Base-by-base conservation (phyloP, 2,113 vertebrate species). In the Helogale parvula region DNA sequence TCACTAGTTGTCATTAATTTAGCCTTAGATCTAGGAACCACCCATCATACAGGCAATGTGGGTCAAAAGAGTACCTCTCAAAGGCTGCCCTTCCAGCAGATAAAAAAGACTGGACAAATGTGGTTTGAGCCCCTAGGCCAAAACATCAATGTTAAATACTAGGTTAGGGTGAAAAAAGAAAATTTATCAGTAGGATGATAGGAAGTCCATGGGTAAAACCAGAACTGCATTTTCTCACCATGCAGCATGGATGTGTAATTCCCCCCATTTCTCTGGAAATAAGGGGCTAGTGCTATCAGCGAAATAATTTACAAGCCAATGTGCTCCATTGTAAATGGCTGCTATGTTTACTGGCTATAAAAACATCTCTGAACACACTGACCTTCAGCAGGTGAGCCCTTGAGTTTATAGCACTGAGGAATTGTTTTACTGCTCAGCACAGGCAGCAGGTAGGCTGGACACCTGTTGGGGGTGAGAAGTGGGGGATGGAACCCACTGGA, bases 341-440 rank as follows among this genome's bases (percentile, higher is more conserved):
- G 94, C 88, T 91, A 19, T 97, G 82, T 98, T 98, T 97, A 96
- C 79, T 52, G 74, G 96, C 94, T 97, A 2, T 98, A 97, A 98
- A 98, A 97, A 90, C 77, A 69, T 90, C 96, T 95, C 97, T 89
- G 88, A 98, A 74, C 95, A 97, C 41, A 80, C 88, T 98, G 97
- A 96, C 97, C 97, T 98, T 98, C 97, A 94, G 92, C 97, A 97
- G 96, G 54, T 96, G 88, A 98, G 95, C 96, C 86, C 89, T 83
- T 66, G 88, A 65, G 93, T 98, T 98, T 98, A 98, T 89, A 92
- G 97, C 88, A 29, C 85, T 16, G 63, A 97, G 52, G 96, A 96
- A 98, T 98, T 95, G 93, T 93, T 98, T 97, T 98, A 98, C 97
- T 95, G 97, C 96, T 74, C 68, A 27, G 41, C 72, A 57, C 19